phyloP scores from a whole-genome alignment of 2,113 vertebrate species.

The Coregonus clupeaformis region DNA sequence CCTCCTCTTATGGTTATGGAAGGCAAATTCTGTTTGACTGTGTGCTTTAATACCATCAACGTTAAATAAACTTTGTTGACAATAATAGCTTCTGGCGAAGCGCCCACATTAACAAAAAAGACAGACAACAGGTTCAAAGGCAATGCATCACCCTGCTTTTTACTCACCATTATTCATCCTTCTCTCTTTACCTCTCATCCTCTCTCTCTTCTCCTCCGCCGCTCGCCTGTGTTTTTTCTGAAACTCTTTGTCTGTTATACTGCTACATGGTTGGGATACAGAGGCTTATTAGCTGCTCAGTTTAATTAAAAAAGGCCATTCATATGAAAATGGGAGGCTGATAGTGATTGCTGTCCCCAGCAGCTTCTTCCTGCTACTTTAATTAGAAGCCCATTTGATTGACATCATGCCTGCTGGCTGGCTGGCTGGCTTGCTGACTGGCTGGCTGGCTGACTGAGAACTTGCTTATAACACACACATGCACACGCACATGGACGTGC shows the following conservation, averaged over 20 bases:
- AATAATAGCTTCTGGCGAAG: constrained; percentile 74
- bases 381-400: constrained; percentile 84
- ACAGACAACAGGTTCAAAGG: constrained; percentile 78
- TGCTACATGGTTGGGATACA: constrained; percentile 80
- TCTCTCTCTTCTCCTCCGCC: constrained; percentile 43
- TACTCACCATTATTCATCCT: constrained; percentile 73
- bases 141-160: constrained; percentile 69
- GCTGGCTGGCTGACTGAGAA: not conserved
- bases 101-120: constrained; percentile 68
- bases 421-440: constrained; percentile 27
- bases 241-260: constrained; percentile 78
- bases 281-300: constrained; percentile 81
- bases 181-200: constrained; percentile 71
- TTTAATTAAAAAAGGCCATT: constrained; percentile 96
- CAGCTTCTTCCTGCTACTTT: constrained; percentile 91
- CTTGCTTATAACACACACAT: constrained; percentile 29
- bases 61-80: constrained; percentile 74
- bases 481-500: constrained; percentile 42
- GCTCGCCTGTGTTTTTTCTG: constrained; percentile 39
- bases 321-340: constrained; percentile 94
- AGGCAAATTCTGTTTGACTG: constrained; percentile 56
- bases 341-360: constrained; percentile 89
- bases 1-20: constrained; percentile 49
- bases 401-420: constrained; percentile 70
- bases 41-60: constrained; percentile 71